These are phyloP conservation scores for Prunella fulvescens DNA, from an alignment of 2,113 vertebrate species.

Conservation along the genomic window DNA sequence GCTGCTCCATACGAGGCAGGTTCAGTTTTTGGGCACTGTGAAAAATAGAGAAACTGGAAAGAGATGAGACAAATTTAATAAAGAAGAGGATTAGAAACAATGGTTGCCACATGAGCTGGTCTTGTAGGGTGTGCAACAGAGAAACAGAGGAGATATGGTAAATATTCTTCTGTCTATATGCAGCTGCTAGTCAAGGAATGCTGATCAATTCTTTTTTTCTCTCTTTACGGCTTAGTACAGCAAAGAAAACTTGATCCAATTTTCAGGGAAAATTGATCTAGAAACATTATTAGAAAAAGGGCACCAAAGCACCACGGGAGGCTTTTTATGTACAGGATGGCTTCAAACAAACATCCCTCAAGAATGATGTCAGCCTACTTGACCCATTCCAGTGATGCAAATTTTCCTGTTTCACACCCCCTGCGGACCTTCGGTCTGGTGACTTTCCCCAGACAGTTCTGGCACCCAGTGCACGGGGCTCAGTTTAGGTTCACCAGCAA, in stretches of 20 bases:
- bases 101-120: not conserved
- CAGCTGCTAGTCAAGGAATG: not conserved
- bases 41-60: not conserved
- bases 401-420: no score
- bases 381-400: not conserved
- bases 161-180: not conserved
- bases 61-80: not conserved
- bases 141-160: not conserved
- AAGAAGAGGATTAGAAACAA: not conserved
- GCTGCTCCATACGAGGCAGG: accelerated
- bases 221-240: not conserved
- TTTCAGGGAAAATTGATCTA: not conserved
- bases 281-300: not conserved
- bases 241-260: not conserved
- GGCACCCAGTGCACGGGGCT: accelerated
- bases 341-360: not conserved
- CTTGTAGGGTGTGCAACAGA: not conserved
- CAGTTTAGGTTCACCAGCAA: accelerated
- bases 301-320: accelerated
- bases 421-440: not conserved
- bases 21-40: not conserved
- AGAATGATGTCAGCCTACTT: not conserved
- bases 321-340: not conserved
- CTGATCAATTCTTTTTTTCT: not conserved
- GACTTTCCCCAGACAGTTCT: accelerated